phyloP scores from a whole-genome alignment of 2,113 vertebrate species.

The Paedocypris sp. region DNA sequence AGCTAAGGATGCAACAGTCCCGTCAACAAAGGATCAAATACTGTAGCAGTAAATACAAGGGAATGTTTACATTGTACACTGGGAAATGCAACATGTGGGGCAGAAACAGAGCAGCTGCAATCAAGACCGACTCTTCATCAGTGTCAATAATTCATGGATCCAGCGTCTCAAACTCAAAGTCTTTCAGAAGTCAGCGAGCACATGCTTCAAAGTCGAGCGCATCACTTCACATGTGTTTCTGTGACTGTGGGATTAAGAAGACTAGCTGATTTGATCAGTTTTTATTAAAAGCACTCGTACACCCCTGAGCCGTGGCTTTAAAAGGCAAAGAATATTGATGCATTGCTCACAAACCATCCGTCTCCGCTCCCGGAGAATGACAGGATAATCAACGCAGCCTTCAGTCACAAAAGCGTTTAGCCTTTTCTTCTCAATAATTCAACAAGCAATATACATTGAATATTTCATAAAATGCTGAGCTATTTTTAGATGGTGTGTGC shows the following conservation, averaged over 20 bases:
- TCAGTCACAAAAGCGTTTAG: not conserved
- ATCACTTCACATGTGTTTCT: not conserved
- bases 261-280: not conserved
- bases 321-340: constrained; percentile 2
- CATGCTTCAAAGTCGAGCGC: not conserved
- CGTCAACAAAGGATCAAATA: too few species aligned
- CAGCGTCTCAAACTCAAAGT: too few species aligned
- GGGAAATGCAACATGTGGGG: too few species aligned
- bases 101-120: not conserved
- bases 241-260: not conserved
- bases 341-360: not conserved
- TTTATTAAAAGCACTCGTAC: not conserved
- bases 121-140: not conserved
- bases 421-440: constrained; percentile 38
- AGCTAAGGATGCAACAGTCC: too few species aligned
- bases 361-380: not conserved
- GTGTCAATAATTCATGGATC: not conserved
- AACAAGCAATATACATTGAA: constrained; percentile 16
- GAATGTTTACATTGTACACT: too few species aligned
- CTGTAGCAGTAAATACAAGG: too few species aligned
- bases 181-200: not conserved
- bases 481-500: constrained; percentile 10
- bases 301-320: not conserved
- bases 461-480: constrained; percentile 27
- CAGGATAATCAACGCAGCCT: not conserved